Evolutionary conservation across 2,113 vertebrate genomes (phyloP), one percentile per base, ranked within the genome.

Genomic region (Lonchura striata): DNA sequence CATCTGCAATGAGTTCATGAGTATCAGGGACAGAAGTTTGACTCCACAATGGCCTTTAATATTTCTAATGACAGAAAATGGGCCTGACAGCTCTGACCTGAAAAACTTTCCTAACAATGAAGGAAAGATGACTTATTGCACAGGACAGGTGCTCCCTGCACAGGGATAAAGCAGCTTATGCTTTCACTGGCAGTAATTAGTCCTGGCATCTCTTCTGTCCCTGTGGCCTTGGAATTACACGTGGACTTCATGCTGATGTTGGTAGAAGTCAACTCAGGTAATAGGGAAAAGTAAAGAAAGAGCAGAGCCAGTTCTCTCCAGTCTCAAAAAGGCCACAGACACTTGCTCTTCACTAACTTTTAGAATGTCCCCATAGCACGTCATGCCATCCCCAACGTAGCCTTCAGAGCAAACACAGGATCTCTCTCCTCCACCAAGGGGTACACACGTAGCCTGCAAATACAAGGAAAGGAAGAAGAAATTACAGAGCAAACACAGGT

Each of bases 331-430:
- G 9, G 59, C 15, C 65, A 81, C 68, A 50, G 46, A 65, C 18
- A 30, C 70, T 78, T 28, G 20, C 10, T 49, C 27, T 46, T 59
- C 60, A 97, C 98, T 96, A 59, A 98, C 98, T 91, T 82, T 92
- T 13, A 98, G 66, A 54, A 99, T 56, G 24, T 98, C 97, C 42
- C 99, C 98, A 0, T 98, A 99, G 97, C 99, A 99, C 2, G 65
- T 94, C 56, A 95, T 64, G 56, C 99, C 99, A 35, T 99, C 98
- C 46, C 99, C 99, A 10, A 66, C 27, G 25, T 98, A 99, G 86
- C 97, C 98, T 8, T 97, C 76, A 10, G 97, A 97, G 78, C 99
- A 99, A 15, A 79, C 77, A 30, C 99, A 99, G 78, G 96, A 94
- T 66, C 97, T 98, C 61, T 97, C 94, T 31, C 98, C 98, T 41